Evolutionary conservation across 2,797 vertebrate genomes (phyloP), one percentile per base, ranked within the genome.

Genomic region (Micropoecilia bifurca): DNA sequence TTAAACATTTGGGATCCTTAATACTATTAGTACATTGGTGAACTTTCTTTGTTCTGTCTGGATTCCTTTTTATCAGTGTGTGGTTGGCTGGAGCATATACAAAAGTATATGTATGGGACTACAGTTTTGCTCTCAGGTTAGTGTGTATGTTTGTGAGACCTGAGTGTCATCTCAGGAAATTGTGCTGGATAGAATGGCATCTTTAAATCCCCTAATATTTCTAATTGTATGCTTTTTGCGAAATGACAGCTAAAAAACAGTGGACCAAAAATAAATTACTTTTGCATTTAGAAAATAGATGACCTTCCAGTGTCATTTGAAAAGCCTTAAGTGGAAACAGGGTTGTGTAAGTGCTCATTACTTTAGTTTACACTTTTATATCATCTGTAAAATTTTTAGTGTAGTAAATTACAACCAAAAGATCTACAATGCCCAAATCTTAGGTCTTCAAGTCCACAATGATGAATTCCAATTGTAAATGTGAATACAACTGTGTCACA

Each of bases 251-350:
- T 85, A 82, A 82, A 84, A 68, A 71, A 66, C 77, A 87, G 80
- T 79, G 80, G 88, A 91, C 90, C 86, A 90, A 92, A 83, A 88
- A 89, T 74, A 71, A 79, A 78, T 85, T 81, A 71, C 20, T 73
- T 81, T 80, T 71, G 78, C 80, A 85, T 82, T 77, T 82, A 79
- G 46, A 66, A 75, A 85, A 83, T 79, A 78, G 66, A 68, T 74
- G 88, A 84, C 75, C 75, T 66, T 85, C 95, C 95, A 96, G 94
- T 94, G 95, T 96, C 55, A 85, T 91, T 89, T 89, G 43, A 87
- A 88, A 83, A 93, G 94, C 88, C 89, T 93, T 93, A 91, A 83
- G 87, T 50, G 90, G 91, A 93, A 89, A 96, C 96, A 96, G 95
- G 95, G 96, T 96, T 89, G 83, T 88, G 76, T 78, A 91, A 88